A percentile compares a stretch with the other conserved stretches of the same genome.
Conservation (phyloP, 1,140 invertebrate species). For the Drosophila serrata region DNA sequence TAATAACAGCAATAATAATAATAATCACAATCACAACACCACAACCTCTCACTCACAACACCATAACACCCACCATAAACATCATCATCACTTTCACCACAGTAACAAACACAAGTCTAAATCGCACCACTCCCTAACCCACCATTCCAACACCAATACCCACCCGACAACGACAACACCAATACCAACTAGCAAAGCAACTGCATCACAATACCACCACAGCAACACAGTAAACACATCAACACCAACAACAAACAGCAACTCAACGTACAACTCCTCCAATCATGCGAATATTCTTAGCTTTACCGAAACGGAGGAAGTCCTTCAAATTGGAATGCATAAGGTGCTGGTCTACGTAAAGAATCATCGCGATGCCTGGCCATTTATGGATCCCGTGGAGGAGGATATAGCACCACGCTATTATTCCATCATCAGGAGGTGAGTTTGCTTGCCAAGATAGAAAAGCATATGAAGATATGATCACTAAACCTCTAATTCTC, state of each 20-base stretch:
- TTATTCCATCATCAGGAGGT: constrained; percentile 89
- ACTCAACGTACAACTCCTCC: constrained; percentile 81
- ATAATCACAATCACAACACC: constrained; percentile 36
- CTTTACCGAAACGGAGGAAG: constrained; percentile 92
- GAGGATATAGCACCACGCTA: constrained; percentile 96
- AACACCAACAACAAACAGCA: constrained; percentile 56
- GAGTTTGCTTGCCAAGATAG: neutral
- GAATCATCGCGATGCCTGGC: constrained; percentile 95
- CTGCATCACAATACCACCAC: constrained; percentile 21
- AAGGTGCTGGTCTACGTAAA: constrained; percentile 94
- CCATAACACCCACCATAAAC: constrained; percentile 38
- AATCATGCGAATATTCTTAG: constrained; percentile 86
- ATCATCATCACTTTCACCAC: constrained; percentile 51
- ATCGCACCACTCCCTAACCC: constrained; percentile 59
- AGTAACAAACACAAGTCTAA: constrained; percentile 72
- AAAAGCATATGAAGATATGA: neutral
- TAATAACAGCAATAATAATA: constrained; percentile 33
- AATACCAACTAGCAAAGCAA: constrained; percentile 39
- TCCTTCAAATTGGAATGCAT: constrained; percentile 94
- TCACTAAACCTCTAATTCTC: neutral
- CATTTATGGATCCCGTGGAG: constrained; percentile 95
- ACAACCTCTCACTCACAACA: constrained; percentile 32
- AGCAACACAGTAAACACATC: constrained; percentile 45
- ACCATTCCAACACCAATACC: constrained; percentile 35
- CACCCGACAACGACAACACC: constrained; percentile 46